Base-by-base conservation (phyloP, 2,797 vertebrate species). In the Limosa lapponica region DNA sequence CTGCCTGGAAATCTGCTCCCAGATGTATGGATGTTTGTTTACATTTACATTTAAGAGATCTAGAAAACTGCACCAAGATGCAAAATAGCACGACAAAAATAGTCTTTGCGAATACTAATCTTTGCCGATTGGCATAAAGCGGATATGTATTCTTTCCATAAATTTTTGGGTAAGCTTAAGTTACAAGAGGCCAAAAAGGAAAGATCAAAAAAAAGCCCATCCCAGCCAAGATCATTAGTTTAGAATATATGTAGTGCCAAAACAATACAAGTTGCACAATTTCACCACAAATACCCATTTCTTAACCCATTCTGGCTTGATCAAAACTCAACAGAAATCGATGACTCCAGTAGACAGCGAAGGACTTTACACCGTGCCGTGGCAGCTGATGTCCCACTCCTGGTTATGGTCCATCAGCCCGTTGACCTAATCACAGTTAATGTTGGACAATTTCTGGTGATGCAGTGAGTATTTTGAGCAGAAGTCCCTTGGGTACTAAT, bases 11-110 rank as follows among this genome's bases (percentile, higher is more conserved):
- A 80, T 93, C 87, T 92, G 74, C 73, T 94, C 91, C 73, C 90
- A 94, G 74, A 96, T 91, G 77, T 95, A 91, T 93, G 90, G 90
- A 82, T 88, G 71, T 80, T 92, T 96, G 83, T 93, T 95, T 97
- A 54, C 34, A 85, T 82, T 77, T 67, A 28, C 15, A 2, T 95
- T 91, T 84, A 95, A 70, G 71, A 84, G 88, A 64, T 25, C 55
- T 73, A 87, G 91, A 88, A 66, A 95, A 57, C 59, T 49, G 44
- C 71, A 95, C 24, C 70, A 74, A 87, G 67, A 93, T 4, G 24
- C 73, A 77, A 95, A 96, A 75, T 43, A 82, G 61, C 62, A 79
- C 0, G 2, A 80, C 62, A 87, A 70, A 89, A 89, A 66, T 49
- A 73, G 70, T 48, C 49, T 66, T 87, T 82, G 32, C 52, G 54